Base-by-base conservation (phyloP, 2,797 vertebrate species). In the Brachyalestes nurse region DNA sequence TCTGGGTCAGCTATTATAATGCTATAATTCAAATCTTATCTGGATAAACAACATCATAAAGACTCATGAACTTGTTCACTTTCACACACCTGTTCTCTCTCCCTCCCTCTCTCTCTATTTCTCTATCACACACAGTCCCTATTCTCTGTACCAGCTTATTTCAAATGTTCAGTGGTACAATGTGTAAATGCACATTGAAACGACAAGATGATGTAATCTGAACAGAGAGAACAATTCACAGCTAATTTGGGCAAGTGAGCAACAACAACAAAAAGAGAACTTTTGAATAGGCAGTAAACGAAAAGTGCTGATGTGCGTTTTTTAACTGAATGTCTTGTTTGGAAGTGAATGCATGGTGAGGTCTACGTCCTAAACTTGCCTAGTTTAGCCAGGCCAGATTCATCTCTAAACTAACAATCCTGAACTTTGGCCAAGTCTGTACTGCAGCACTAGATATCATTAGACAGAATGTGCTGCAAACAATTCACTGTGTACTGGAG, bases 21-120 rank as follows among this genome's bases (percentile, higher is more conserved):
- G 75, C 42, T 28, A 49, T 73, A 74, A 78, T 57, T 61, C 70
- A 51, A 51, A 78, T 25, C 53, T 51, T 53, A 78, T 61, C 62
- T 73, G 45, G 10, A 42, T 42, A 17, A 78, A 78, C 75, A 73
- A 74, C 40, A 73, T 34, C 69, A 73, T 78, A 78, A 72, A 78
- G 9, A 49, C 57, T 70, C 62, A 55, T 62, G 47, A 47, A 72
- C 73, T 65, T 60, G 45, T 62, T 75, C 25, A 16, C 21, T 69
- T 62, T 75, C 65, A 40, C 64, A 62, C 42, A 23, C 62, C 69
- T 17, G 40, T 28, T 47, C 73, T 66, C 7, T 57, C 38, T 28
- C 65, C 45, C 16, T 40, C 42, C 34, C 21, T 49, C 51, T 38
- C 42, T 19, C 61, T 19, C 23, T 45, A 17, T 49, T 40, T 38